Evolutionary conservation across 2,113 vertebrate genomes (phyloP), one percentile per base, ranked within the genome.

Genomic region (Toxotes chatareus): DNA sequence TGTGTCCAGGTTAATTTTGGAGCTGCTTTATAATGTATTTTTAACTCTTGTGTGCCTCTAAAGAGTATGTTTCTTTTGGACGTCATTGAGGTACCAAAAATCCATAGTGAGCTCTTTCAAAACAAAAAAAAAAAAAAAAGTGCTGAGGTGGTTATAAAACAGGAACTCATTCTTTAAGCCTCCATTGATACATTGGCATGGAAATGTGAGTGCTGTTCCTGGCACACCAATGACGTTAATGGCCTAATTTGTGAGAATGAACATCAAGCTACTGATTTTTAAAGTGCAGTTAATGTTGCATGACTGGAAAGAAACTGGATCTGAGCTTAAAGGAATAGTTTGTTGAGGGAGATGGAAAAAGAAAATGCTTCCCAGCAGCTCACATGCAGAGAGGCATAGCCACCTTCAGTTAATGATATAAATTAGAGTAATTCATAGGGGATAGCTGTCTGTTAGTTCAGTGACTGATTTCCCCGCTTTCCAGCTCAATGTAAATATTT

Each of bases 241-340:
- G 86, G 84, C 80, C 88, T 92, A 92, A 88, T 92, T 93, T 93
- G 91, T 91, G 90, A 92, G 87, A 92, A 92, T 90, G 89, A 91
- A 91, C 90, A 92, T 91, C 89, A 89, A 91, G 88, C 89, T 91
- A 92, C 92, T 91, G 92, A 93, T 94, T 93, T 93, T 92, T 91
- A 92, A 92, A 92, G 91, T 92, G 87, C 79, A 80, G 89, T 93
- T 93, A 94, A 94, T 92, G 93, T 92, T 93, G 91, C 92, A 91
- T 92, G 93, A 93, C 89, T 93, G 90, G 90, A 92, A 94, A 91
- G 89, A 90, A 92, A 92, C 89, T 88, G 91, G 88, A 93, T 91
- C 86, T 82, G 77, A 94, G 86, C 81, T 90, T 91, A 85, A 93
- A 93, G 89, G 79, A 93, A 91, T 85, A 87, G 91, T 91, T 93